Percentiles rank a stretch among this genome's conserved stretches.
Evolutionary conservation across 2,888 invertebrate species (phyloP).

Genomic region (Iselma pallidipennis): DNA sequence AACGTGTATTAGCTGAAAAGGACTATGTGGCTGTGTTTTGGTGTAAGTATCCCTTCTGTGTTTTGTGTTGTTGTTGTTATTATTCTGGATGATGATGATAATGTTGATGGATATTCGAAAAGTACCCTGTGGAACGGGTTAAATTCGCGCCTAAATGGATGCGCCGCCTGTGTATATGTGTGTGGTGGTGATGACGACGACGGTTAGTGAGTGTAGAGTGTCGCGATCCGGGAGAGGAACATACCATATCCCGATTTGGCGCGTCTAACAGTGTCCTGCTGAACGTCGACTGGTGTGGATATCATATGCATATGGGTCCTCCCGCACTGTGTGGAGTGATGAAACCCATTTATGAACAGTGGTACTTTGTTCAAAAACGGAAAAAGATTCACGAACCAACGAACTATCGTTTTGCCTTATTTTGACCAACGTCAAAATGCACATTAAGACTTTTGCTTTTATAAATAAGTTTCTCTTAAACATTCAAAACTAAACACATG

Average conservation of each 20-base stretch:
- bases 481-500: too few species aligned
- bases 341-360: conserved; percentile 9
- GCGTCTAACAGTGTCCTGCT: conserved; percentile 36
- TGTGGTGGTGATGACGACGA: conserved; percentile 13
- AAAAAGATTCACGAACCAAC: too few species aligned
- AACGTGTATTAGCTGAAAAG: conserved; percentile 85
- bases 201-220: conserved; percentile 43
- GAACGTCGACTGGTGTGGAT: conserved; percentile 16
- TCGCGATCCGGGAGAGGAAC: conserved; percentile 39
- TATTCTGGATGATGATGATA: too few species aligned
- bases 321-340: conserved; percentile 20
- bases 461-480: too few species aligned
- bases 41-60: conserved; percentile 78
- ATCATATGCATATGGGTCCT: conserved; percentile 13
- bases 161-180: neutral
- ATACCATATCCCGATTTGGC: conserved; percentile 55
- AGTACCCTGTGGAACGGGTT: conserved; percentile 17
- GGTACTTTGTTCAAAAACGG: neutral
- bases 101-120: too few species aligned
- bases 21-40: conserved; percentile 95
- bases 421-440: too few species aligned
- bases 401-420: too few species aligned
- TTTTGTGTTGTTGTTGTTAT: conserved; percentile 20
- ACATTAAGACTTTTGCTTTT: too few species aligned
- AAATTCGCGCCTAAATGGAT: conserved; percentile 17